phyloP scores from a whole-genome alignment of 2,888 invertebrate species.

The Elegia similella region DNA sequence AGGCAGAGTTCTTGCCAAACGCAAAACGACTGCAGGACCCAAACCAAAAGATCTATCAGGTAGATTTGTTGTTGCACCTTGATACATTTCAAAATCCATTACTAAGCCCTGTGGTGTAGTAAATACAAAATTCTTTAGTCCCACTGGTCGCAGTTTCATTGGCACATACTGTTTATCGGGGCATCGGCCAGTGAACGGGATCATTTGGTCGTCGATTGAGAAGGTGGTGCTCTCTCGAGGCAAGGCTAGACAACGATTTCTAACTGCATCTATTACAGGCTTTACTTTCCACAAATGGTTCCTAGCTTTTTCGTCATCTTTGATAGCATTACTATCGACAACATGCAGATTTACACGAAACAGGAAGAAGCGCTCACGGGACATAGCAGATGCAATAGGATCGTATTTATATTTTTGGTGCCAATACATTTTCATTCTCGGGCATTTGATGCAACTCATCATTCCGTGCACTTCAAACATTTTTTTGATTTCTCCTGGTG shows the following conservation, averaged over 20 bases:
- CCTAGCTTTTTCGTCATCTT: constrained; percentile 2
- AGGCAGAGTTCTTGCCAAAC: constrained; percentile 26
- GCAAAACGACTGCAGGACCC: constrained; percentile 27
- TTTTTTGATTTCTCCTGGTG: neutral
- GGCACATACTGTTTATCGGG: constrained; percentile 18
- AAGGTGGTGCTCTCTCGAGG: constrained; percentile 24
- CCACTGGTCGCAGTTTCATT: neutral
- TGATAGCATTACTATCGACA: neutral
- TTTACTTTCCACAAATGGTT: constrained; percentile 28
- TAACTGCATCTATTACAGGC: constrained; percentile 26
- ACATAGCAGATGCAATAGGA: constrained; percentile 15
- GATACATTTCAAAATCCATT: constrained; percentile 24
- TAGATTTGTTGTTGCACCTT: constrained; percentile 26
- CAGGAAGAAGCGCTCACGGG: constrained; percentile 14
- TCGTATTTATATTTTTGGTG: constrained; percentile 9
- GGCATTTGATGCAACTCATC: constrained; percentile 5
- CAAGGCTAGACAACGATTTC: constrained; percentile 24
- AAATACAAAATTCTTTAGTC: constrained; percentile 3
- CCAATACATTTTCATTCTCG: constrained; percentile 14
- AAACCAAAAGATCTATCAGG: constrained; percentile 26
- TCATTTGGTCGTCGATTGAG: constrained; percentile 28
- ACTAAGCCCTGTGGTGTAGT: neutral
- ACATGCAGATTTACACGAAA: constrained; percentile 10
- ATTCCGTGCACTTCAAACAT: neutral
- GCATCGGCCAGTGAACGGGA: constrained; percentile 30